Evolutionary conservation across 2,888 invertebrate genomes (phyloP).

Genomic region (Cerastis leucographa): DNA sequence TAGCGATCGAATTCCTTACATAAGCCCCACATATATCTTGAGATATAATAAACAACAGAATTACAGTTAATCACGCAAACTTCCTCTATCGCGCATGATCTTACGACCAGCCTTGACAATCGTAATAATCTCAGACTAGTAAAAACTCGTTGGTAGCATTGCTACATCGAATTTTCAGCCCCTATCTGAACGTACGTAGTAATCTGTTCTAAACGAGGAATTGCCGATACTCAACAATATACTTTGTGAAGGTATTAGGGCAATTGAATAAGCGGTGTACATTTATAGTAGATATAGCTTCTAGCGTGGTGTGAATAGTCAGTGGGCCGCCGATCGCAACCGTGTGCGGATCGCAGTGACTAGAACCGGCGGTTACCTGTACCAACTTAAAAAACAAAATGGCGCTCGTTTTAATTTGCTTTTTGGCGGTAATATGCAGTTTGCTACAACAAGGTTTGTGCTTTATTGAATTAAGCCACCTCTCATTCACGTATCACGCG

Average conservation of each 20-base stretch:
- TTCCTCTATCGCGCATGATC: slow-evolving; percentile 9
- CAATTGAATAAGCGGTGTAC: slow-evolving; percentile 86
- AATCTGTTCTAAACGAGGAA: slow-evolving; percentile 65
- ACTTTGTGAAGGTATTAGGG: slow-evolving; percentile 80
- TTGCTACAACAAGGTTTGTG: slow-evolving; percentile 87
- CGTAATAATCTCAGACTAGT: slow-evolving; percentile 23
- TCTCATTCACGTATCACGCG: not conserved
- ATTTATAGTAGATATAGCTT: slow-evolving; percentile 66
- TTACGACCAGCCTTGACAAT: slow-evolving; percentile 25
- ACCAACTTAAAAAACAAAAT: slow-evolving; percentile 71
- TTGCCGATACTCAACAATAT: slow-evolving; percentile 70
- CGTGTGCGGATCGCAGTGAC: slow-evolving; percentile 78
- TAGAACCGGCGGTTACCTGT: slow-evolving; percentile 73
- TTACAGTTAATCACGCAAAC: slow-evolving; percentile 38
- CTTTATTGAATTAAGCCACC: slow-evolving; percentile 56
- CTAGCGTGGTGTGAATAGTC: slow-evolving; percentile 50
- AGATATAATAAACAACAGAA: slow-evolving; percentile 27
- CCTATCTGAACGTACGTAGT: slow-evolving; percentile 8
- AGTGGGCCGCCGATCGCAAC: slow-evolving; percentile 65
- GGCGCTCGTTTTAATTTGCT: slow-evolving; percentile 79
- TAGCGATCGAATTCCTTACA: slow-evolving; percentile 35
- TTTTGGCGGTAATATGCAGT: slow-evolving; percentile 87
- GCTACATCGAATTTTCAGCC: slow-evolving; percentile 33
- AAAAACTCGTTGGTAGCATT: slow-evolving; percentile 34
- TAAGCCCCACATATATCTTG: slow-evolving; percentile 19